phyloP scores from a whole-genome alignment of 2,888 invertebrate species.

The Melangyna quadrimaculata region DNA sequence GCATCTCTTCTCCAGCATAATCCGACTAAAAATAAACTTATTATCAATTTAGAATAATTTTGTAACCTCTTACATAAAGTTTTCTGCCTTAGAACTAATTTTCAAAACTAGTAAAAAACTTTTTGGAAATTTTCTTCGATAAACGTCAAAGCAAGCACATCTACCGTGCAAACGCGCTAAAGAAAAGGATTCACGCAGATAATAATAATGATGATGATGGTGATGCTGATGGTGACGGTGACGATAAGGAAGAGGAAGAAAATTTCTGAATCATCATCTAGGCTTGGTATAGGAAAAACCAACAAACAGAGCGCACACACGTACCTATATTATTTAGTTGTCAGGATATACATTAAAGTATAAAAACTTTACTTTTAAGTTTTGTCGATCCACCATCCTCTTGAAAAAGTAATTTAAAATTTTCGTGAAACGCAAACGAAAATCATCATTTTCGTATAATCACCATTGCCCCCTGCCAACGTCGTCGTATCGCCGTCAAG shows the following conservation, averaged over 20 bases:
- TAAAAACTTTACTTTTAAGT: constrained; percentile 34
- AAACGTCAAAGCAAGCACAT: constrained; percentile 11
- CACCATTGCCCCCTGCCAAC: constrained; percentile 21
- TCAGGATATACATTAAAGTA: neutral
- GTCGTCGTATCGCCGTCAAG: no score
- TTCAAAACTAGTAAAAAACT: constrained; percentile 41
- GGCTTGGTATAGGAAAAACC: no score
- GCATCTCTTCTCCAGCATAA: neutral
- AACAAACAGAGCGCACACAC: constrained; percentile 4
- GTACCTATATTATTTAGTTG: neutral
- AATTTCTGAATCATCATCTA: constrained; percentile 26
- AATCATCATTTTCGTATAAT: constrained; percentile 59
- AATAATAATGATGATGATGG: constrained; percentile 1
- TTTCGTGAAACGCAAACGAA: constrained; percentile 51
- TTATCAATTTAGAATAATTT: constrained; percentile 54
- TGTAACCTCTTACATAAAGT: constrained; percentile 17
- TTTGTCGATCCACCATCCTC: constrained; percentile 14
- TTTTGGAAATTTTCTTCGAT: constrained; percentile 61
- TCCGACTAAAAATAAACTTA: constrained; percentile 28
- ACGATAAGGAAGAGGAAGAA: constrained; percentile 42
- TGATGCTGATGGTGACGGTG: neutral
- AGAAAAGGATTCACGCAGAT: neutral
- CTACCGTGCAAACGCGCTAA: neutral
- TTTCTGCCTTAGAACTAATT: constrained; percentile 38
- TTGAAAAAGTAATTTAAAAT: constrained; percentile 65